These are phyloP conservation scores for Perognathus longimembris DNA, from an alignment of 2,113 vertebrate species.

Conservation along the genomic window DNA sequence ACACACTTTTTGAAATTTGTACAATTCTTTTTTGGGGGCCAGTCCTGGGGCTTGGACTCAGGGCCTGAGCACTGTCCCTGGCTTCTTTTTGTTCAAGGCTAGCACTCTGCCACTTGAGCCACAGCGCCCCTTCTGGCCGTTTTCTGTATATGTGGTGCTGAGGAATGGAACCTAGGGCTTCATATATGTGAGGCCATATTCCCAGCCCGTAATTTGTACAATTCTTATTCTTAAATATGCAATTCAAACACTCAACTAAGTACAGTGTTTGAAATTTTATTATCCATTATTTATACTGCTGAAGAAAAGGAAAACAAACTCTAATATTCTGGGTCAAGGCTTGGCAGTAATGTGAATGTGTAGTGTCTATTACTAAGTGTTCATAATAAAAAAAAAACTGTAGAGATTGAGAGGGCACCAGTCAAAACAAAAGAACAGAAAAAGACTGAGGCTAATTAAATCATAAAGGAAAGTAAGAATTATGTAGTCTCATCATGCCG, in stretches of 20 bases:
- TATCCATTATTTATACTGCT: conserved; percentile 32
- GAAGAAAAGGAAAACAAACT: conserved; percentile 16
- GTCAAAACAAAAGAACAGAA: conserved; percentile 65
- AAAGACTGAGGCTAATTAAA: conserved; percentile 68
- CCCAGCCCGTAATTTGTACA: background rate
- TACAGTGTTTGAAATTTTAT: conserved; percentile 22
- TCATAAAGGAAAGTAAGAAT: conserved; percentile 68
- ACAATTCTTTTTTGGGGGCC: no score
- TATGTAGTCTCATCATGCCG: conserved; percentile 54
- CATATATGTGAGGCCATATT: no score
- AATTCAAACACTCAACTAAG: conserved; percentile 9
- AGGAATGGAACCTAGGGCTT: no score
- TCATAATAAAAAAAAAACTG: conserved; percentile 63
- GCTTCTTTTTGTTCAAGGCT: no score
- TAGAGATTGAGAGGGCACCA: conserved; percentile 56
- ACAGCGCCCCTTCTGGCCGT: no score
- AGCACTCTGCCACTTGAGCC: no score
- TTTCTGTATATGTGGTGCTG: no score
- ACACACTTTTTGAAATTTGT: background rate
- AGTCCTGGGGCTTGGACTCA: no score
- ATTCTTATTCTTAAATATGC: background rate
- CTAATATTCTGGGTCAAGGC: conserved; percentile 46
- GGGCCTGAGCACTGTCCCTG: no score
- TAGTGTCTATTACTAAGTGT: conserved; percentile 53
- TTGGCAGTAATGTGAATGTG: conserved; percentile 58